Conservation (phyloP, 2,888 invertebrate species). For the Caenorhabditis sp. region DNA sequence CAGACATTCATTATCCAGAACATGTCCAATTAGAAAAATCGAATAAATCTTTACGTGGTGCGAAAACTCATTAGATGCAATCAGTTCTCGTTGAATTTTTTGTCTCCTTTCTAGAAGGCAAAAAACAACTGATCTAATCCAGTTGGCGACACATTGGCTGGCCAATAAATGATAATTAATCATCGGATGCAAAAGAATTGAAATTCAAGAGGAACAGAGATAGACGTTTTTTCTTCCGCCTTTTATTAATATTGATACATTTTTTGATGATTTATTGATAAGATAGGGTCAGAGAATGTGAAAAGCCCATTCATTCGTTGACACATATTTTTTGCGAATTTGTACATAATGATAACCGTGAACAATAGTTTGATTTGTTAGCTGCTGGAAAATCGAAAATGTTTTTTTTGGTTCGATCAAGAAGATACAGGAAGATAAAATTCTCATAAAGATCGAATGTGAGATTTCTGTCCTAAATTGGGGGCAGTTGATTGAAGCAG, state of each 20-base stretch:
- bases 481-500: too few species aligned
- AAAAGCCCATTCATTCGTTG: not conserved
- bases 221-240: not conserved
- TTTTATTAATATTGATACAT: constrained; percentile 2
- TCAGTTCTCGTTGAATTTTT: constrained; percentile 1
- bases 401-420: not conserved
- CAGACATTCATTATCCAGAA: not conserved
- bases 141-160: constrained; percentile 29
- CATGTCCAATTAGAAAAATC: not conserved
- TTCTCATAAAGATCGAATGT: too few species aligned
- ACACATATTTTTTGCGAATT: not conserved
- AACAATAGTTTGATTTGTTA: not conserved
- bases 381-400: not conserved
- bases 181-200: not conserved
- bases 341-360: not conserved
- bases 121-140: not conserved
- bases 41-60: not conserved
- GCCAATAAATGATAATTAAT: constrained; percentile 20
- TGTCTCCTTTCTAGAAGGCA: not conserved
- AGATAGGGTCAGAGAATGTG: not conserved
- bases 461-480: too few species aligned
- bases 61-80: constrained; percentile 1
- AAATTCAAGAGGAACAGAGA: not conserved
- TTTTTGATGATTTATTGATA: constrained; percentile 3
- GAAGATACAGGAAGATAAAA: not conserved